Conservation (phyloP, 2,113 vertebrate genomes). For the Pelobates fuscus region DNA sequence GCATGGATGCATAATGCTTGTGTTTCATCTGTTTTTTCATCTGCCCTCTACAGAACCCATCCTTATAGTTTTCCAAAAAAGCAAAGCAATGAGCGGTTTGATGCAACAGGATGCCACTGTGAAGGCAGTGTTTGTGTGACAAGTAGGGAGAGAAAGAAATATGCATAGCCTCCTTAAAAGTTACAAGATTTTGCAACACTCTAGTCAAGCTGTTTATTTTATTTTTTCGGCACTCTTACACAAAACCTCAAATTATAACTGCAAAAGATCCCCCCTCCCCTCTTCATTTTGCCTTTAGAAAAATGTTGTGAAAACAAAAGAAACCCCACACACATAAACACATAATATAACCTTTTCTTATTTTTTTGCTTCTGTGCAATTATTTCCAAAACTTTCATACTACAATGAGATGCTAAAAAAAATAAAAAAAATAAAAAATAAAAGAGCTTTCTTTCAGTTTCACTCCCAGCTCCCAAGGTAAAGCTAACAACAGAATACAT, state of each 20-base stretch:
- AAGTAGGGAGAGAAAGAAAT: slow-evolving; percentile 63
- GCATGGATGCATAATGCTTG: slow-evolving; percentile 61
- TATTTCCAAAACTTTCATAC: slow-evolving; percentile 65
- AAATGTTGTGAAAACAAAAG: no score
- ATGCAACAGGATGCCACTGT: slow-evolving; percentile 65
- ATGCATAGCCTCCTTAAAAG: slow-evolving; percentile 64
- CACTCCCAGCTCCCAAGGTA: slow-evolving; percentile 29
- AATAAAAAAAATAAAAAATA: slow-evolving; percentile 48
- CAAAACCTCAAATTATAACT: slow-evolving; percentile 63
- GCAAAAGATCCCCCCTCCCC: slow-evolving; percentile 42
- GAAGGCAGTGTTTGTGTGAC: slow-evolving; percentile 67
- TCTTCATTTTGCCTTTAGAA: slow-evolving; percentile 34
- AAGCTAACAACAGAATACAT: slow-evolving; percentile 64
- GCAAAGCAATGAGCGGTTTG: slow-evolving; percentile 70
- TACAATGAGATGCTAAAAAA: slow-evolving; percentile 55
- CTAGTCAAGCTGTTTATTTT: slow-evolving; percentile 59
- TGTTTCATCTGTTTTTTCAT: slow-evolving; percentile 67
- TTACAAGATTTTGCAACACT: slow-evolving; percentile 62
- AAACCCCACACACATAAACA: no score
- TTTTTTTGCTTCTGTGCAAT: slow-evolving; percentile 62
- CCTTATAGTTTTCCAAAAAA: slow-evolving; percentile 68
- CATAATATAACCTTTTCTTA: slow-evolving; percentile 20
- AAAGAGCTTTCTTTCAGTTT: slow-evolving; percentile 23
- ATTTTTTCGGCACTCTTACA: neutral
- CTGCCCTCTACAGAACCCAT: slow-evolving; percentile 67